These are phyloP conservation scores for Psettodes erumei DNA, from an alignment of 2,113 vertebrate genomes.

Conservation along the genomic window DNA sequence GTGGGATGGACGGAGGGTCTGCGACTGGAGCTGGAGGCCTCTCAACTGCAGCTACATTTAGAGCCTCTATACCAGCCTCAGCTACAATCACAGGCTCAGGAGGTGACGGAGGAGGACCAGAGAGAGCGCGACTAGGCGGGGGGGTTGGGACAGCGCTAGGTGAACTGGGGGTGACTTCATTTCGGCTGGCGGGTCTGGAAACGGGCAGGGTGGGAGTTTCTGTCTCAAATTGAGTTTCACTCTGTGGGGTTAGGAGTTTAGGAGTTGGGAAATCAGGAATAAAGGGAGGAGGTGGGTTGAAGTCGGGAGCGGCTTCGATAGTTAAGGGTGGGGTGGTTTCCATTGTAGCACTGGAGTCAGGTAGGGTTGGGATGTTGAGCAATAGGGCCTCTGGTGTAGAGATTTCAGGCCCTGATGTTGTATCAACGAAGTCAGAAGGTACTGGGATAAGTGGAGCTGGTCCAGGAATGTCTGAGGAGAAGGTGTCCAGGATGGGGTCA, in stretches of 20 bases:
- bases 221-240: slow-evolving; percentile 30
- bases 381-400: background rate
- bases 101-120: slow-evolving; percentile 15
- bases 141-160: background rate
- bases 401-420: background rate
- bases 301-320: slow-evolving; percentile 20
- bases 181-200: slow-evolving; percentile 14
- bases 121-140: background rate
- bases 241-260: background rate
- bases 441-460: slow-evolving; percentile 47
- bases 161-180: background rate
- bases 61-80: background rate
- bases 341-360: slow-evolving; percentile 3
- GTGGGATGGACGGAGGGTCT: background rate
- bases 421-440: background rate
- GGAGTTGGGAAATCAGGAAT: slow-evolving; percentile 40
- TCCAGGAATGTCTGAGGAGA: slow-evolving; percentile 21
- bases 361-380: slow-evolving; percentile 20
- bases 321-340: slow-evolving; percentile 18
- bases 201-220: slow-evolving; percentile 34
- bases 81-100: background rate
- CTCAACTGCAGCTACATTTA: slow-evolving; percentile 6
- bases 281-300: slow-evolving; percentile 28
- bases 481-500: slow-evolving; percentile 53
- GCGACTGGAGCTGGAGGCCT: background rate